A percentile compares a stretch with the other conserved stretches of the same genome.
Conservation (phyloP, 2,888 invertebrate genomes). For the Stictocephala bisonia region DNA sequence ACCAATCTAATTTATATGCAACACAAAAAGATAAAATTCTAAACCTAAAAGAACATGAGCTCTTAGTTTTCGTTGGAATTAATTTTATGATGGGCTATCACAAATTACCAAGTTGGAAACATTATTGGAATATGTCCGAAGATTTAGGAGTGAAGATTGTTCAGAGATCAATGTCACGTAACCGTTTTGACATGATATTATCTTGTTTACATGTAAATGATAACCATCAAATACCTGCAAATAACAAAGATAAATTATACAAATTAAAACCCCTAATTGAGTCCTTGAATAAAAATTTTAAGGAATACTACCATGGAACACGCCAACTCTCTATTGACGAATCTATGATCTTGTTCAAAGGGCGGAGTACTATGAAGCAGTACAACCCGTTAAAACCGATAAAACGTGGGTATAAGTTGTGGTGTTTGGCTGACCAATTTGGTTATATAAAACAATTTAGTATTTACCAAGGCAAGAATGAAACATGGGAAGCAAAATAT, state of each 20-base stretch:
- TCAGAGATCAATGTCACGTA: background rate
- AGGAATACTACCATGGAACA: constrained; percentile 2
- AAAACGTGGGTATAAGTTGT: constrained; percentile 21
- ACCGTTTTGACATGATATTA: constrained; percentile 10
- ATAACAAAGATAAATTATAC: constrained; percentile 8
- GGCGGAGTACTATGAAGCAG: constrained; percentile 3
- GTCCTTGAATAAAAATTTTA: background rate
- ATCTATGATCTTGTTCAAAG: constrained; percentile 27
- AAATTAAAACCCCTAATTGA: constrained; percentile 19
- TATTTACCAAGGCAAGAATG: constrained; percentile 10
- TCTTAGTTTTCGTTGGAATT: background rate
- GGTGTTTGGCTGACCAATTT: constrained; percentile 6
- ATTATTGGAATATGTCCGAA: background rate
- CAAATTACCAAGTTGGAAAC: background rate
- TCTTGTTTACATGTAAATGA: constrained; percentile 10
- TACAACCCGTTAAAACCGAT: constrained; percentile 27
- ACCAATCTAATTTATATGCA: constrained; percentile 11
- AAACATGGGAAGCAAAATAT: constrained; percentile 1
- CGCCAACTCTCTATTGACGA: background rate
- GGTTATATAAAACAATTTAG: constrained; percentile 13
- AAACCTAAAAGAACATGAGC: background rate
- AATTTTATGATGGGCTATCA: constrained; percentile 34
- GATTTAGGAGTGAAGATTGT: background rate
- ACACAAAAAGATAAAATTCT: background rate
- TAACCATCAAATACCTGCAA: constrained; percentile 5